phyloP scores from a whole-genome alignment of 2,888 invertebrate genomes.

The Noctua fimbriata region DNA sequence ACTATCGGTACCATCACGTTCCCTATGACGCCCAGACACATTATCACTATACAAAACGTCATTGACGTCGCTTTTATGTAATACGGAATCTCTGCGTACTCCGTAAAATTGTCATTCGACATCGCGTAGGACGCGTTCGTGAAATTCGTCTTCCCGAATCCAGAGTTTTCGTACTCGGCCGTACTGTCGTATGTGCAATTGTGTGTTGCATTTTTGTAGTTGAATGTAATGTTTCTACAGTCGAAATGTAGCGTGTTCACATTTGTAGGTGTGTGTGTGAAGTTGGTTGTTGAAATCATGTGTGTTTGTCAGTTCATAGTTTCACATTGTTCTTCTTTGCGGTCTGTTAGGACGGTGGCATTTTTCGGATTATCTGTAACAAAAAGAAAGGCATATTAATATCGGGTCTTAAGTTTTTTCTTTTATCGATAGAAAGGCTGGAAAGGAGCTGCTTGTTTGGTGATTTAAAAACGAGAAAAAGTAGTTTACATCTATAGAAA shows the following conservation, averaged over 20 bases:
- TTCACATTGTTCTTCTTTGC: constrained; percentile 79
- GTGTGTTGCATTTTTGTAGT: constrained; percentile 67
- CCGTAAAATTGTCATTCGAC: constrained; percentile 81
- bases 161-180: constrained; percentile 70
- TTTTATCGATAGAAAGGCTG: not conserved
- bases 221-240: constrained; percentile 66
- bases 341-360: constrained; percentile 61
- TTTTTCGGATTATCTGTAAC: constrained; percentile 70
- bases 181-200: constrained; percentile 69
- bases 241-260: constrained; percentile 72
- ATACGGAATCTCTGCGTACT: constrained; percentile 92
- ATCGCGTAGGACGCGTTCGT: constrained; percentile 75
- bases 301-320: constrained; percentile 83
- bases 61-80: constrained; percentile 97
- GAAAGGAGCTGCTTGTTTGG: not conserved
- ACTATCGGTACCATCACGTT: constrained; percentile 98
- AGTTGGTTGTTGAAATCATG: constrained; percentile 87
- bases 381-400: constrained; percentile 50
- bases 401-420: not conserved
- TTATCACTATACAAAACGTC: constrained; percentile 96
- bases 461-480: too few species aligned
- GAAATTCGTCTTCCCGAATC: constrained; percentile 72
- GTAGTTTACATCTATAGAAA: too few species aligned
- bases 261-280: constrained; percentile 79
- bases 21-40: constrained; percentile 97